phyloP scores from a whole-genome alignment of 1,140 invertebrate genomes.

The Solenopsis fugax region DNA sequence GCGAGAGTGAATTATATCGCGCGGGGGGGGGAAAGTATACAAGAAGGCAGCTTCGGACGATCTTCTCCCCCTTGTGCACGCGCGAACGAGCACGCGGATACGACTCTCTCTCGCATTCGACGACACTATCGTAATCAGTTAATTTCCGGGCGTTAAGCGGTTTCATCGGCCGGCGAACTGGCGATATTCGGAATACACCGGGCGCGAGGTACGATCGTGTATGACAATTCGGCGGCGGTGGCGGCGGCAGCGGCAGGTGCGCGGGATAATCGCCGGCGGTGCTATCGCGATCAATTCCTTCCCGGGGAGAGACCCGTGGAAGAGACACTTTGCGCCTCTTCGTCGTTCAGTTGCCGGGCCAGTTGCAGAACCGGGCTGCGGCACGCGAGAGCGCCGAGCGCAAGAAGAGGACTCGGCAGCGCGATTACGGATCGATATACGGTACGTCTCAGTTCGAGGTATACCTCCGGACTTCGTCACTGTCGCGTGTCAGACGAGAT shows the following conservation, averaged over 20 bases:
- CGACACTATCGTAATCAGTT: slow-evolving; percentile 63
- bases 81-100: background rate
- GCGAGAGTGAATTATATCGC: background rate
- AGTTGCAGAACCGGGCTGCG: background rate
- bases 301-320: background rate
- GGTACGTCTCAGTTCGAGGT: slow-evolving; percentile 37
- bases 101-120: slow-evolving; percentile 9
- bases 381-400: slow-evolving; percentile 29
- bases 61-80: too few relatives aligned
- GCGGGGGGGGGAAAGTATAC: background rate
- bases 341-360: slow-evolving; percentile 33
- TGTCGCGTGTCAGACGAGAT: slow-evolving; percentile 27
- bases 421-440: slow-evolving; percentile 51
- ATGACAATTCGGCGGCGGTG: slow-evolving; percentile 39
- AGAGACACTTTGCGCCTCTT: slow-evolving; percentile 23
- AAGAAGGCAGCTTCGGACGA: background rate
- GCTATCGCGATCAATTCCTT: slow-evolving; percentile 49
- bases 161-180: slow-evolving; percentile 50
- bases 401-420: slow-evolving; percentile 25
- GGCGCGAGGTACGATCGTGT: slow-evolving; percentile 12
- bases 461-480: slow-evolving; percentile 1
- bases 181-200: slow-evolving; percentile 38
- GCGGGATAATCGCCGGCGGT: slow-evolving; percentile 45
- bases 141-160: slow-evolving; percentile 60
- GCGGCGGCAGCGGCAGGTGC: slow-evolving; percentile 4